Percentiles rank a stretch among this genome's conserved stretches.
Evolutionary conservation across 1,140 invertebrate genomes (phyloP).

Genomic region (Microplitis mediator): DNA sequence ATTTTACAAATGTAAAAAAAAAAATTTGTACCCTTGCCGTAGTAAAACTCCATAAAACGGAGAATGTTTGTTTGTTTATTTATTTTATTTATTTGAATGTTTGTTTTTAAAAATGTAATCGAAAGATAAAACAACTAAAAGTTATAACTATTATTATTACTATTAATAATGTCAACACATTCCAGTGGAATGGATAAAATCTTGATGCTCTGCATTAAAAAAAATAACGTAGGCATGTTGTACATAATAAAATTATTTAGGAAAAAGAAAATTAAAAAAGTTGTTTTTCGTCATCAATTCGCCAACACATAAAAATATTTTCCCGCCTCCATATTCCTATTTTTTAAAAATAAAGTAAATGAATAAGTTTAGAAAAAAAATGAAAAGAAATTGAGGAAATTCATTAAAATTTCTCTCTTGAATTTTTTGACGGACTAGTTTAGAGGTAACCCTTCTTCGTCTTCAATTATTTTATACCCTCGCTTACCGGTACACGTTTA

Average conservation of each 20-base stretch:
- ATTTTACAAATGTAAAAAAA: constrained; percentile 2
- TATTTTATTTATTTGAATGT: too few species aligned
- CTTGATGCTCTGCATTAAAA: constrained; percentile 17
- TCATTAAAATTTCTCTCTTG: too few species aligned
- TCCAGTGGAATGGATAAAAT: background rate
- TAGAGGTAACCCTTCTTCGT: too few species aligned
- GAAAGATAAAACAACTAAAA: background rate
- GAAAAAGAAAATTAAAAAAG: background rate
- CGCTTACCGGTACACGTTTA: background rate
- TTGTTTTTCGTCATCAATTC: too few species aligned
- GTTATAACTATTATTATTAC: background rate
- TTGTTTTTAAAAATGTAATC: background rate
- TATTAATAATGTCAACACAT: constrained; percentile 6
- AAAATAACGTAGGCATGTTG: constrained; percentile 16
- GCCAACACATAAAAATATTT: background rate
- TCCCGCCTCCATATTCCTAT: background rate
- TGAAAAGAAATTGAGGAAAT: background rate
- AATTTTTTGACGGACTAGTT: too few species aligned
- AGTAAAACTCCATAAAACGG: background rate
- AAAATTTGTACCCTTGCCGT: background rate
- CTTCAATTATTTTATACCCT: too few species aligned
- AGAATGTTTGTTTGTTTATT: background rate
- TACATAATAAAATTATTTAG: constrained; percentile 26
- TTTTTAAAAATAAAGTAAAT: too few species aligned
- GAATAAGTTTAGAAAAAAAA: background rate